Conservation (phyloP, 2,113 vertebrate genomes). For the Galemys pyrenaicus region DNA sequence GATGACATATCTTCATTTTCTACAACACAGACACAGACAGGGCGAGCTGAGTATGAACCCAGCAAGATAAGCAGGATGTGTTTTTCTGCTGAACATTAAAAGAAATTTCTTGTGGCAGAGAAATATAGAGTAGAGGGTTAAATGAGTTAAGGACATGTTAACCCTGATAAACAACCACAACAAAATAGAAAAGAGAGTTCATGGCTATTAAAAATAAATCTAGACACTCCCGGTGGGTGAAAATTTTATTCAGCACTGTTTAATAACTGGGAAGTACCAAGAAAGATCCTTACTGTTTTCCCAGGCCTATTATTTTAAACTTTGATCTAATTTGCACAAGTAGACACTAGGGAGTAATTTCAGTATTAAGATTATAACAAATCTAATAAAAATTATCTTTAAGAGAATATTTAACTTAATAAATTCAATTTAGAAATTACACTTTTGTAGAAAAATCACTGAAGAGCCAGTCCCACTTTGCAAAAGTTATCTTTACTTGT, state of each 20-base stretch:
- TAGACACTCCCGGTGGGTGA: background rate
- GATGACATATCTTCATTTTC: background rate
- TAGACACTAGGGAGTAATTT: background rate
- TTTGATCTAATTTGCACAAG: conserved; percentile 23
- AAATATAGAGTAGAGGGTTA: background rate
- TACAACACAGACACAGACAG: background rate
- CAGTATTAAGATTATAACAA: background rate
- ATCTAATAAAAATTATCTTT: background rate
- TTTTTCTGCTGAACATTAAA: background rate
- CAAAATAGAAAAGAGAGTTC: background rate
- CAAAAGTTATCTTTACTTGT: background rate
- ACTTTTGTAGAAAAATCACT: background rate
- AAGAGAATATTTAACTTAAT: too few species aligned
- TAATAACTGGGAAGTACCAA: background rate
- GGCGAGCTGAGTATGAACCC: background rate
- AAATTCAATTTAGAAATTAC: background rate
- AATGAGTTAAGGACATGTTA: background rate
- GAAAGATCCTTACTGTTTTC: background rate
- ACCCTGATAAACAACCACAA: background rate
- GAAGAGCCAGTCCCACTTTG: background rate
- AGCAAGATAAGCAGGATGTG: background rate
- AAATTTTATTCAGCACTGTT: background rate
- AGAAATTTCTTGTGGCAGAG: background rate
- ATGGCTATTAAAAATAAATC: background rate
- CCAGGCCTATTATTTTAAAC: background rate